Conservation (phyloP, 1,140 invertebrate species). For the Chrysomallon squamiferum region DNA sequence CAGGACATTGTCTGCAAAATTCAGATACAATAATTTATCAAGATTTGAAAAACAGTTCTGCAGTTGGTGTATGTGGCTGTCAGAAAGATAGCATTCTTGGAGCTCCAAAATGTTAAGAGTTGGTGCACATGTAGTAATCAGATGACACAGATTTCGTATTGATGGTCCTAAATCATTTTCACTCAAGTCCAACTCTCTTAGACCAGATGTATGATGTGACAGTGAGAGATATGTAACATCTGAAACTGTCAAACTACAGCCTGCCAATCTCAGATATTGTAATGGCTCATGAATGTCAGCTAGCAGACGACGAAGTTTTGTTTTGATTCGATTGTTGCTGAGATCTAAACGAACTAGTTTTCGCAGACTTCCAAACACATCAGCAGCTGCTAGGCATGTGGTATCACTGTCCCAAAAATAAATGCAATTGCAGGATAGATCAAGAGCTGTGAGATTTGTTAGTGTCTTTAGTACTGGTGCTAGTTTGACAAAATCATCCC, state of each 20-base stretch:
- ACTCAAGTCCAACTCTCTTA: conserved; percentile 47
- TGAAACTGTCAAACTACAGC: conserved; percentile 36
- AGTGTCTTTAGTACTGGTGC: conserved; percentile 34
- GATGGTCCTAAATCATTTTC: conserved; percentile 39
- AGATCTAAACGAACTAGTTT: conserved; percentile 45
- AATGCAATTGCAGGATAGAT: conserved; percentile 53
- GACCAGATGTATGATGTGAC: conserved; percentile 28
- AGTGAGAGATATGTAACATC: conserved; percentile 38
- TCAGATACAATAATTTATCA: conserved; percentile 22
- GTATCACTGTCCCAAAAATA: conserved; percentile 26
- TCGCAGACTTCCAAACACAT: conserved; percentile 29
- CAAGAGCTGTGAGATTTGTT: conserved; percentile 41
- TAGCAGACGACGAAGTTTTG: conserved; percentile 31
- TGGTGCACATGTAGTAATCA: conserved; percentile 15
- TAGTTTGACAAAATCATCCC: conserved; percentile 37
- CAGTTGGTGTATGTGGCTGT: conserved; percentile 14
- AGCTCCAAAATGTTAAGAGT: conserved; percentile 30
- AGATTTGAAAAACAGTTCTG: conserved; percentile 12
- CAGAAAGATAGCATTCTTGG: conserved; percentile 24
- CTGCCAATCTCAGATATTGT: conserved; percentile 40
- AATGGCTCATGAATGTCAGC: conserved; percentile 27
- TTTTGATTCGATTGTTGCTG: conserved; percentile 48
- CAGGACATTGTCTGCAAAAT: conserved; percentile 22
- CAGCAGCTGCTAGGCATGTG: conserved; percentile 20
- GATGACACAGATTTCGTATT: conserved; percentile 13